Percentiles rank a stretch among this genome's conserved stretches.
phyloP scores from a whole-genome alignment of 2,797 vertebrate species.

The Acridotheres tristis region DNA sequence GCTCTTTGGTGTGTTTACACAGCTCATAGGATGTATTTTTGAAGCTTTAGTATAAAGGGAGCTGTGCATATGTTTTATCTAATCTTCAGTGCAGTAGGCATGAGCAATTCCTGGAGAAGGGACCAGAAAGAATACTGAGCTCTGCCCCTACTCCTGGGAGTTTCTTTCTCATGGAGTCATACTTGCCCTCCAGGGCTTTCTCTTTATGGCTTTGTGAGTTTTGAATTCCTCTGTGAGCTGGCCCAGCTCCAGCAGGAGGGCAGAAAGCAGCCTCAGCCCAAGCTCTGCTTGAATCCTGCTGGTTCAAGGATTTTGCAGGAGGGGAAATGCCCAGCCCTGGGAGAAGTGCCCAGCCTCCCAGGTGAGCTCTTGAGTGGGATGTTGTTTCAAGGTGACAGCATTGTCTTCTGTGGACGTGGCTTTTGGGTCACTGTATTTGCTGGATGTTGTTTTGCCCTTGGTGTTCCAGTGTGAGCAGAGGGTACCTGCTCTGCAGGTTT shows the following conservation, averaged over 20 bases:
- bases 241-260: neutral
- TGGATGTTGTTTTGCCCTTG: neutral
- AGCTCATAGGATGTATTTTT: constrained; percentile 29
- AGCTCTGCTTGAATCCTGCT: neutral
- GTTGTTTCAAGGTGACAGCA: fast-evolving
- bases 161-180: constrained; percentile 32
- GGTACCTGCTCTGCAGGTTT: neutral
- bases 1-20: neutral
- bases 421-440: neutral
- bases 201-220: neutral
- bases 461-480: neutral
- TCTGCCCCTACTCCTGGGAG: neutral
- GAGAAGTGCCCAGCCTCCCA: neutral
- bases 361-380: neutral
- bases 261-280: neutral
- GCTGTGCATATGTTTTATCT: neutral
- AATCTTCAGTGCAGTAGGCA: constrained; percentile 7
- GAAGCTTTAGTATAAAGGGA: neutral
- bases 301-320: neutral
- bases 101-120: constrained; percentile 12
- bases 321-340: neutral
- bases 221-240: neutral
- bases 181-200: constrained; percentile 28
- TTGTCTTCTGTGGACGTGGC: fast-evolving
- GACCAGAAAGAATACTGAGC: neutral